Base-by-base conservation (phyloP, 1,140 invertebrate genomes). In the Palaemon carinicauda region DNA sequence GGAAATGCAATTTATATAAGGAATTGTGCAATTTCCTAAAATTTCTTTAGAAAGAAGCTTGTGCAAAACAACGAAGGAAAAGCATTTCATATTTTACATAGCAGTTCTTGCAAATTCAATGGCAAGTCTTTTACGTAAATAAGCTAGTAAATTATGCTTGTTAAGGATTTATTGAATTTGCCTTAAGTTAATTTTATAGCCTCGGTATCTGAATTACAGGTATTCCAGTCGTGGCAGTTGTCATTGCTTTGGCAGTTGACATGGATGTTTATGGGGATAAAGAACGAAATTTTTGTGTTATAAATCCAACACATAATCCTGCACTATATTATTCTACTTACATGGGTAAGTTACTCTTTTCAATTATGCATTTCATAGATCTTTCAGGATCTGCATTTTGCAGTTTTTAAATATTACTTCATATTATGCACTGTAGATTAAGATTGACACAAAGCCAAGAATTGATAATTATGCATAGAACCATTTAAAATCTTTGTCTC, bases 271-370 rank as follows among this genome's bases (percentile, higher is more conserved):
- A 89, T 53, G 79, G 77, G 4, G 82, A 85, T 24, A 50, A 79
- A 10, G 33, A 52, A 21, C 73, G 78, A 21, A 60, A 77, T 10
- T 71, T 80, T 21, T 89, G 88, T 41, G 88, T 89, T 24, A 89
- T 89, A 41, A 85, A 51, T n/a, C 80, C 83, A 1, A 27, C 29
- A 7, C 74, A 80, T 7, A 92, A 90, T 60, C 87, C 90, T 3
- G 89, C 90, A 15, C 91, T 92, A 15, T 93, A 92, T 87, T 93
- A 92, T 87, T 90, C 90, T 10, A 90, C 91, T 14, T 90, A 92
- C 29, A 86, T 93, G 33, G 84, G 88, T 89, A 17, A 89, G n/a
- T 80, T 60, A 33, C 15, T 41, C 2, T 17, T 29, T 87, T 87
- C 50, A 29, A 24, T 17, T 41, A 41, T 41, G 12, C 12, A 41